Evolutionary conservation across 2,797 vertebrate species (phyloP).

Genomic region (Coreius guichenoti): DNA sequence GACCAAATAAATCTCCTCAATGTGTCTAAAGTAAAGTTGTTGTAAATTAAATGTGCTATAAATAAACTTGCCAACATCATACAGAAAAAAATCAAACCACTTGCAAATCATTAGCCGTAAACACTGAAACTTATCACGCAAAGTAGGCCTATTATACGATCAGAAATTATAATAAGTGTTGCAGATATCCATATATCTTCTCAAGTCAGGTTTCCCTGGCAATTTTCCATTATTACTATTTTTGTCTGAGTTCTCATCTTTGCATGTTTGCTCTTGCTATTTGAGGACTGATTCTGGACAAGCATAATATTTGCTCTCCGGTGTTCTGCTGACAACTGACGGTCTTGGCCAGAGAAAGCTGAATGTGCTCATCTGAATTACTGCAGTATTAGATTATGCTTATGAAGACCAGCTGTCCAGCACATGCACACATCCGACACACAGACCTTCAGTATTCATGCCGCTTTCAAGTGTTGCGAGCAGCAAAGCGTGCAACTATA

Average conservation of each 20-base stretch:
- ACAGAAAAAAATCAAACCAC: neutral
- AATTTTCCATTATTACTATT: neutral
- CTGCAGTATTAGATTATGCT: slow-evolving; percentile 16
- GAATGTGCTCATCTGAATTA: neutral
- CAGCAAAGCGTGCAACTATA: neutral
- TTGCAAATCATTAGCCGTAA: neutral
- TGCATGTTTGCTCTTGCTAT: neutral
- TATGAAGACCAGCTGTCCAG: slow-evolving; percentile 3
- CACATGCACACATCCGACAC: neutral
- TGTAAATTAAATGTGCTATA: neutral
- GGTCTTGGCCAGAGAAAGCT: neutral
- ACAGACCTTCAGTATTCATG: neutral
- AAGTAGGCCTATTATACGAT: neutral
- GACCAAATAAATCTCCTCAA: neutral
- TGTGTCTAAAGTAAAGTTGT: neutral
- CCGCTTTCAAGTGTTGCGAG: neutral
- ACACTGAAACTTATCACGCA: neutral
- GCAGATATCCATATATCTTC: neutral
- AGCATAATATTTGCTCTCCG: slow-evolving; percentile 4
- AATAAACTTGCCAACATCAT: neutral
- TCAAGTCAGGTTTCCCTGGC: neutral
- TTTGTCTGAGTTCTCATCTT: neutral
- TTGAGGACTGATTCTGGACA: neutral
- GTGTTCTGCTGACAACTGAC: neutral
- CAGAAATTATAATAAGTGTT: neutral